Percentiles rank a stretch among this genome's conserved stretches.
phyloP scores from a whole-genome alignment of 1,140 invertebrate genomes.

The Leguminivora glycinivorella region DNA sequence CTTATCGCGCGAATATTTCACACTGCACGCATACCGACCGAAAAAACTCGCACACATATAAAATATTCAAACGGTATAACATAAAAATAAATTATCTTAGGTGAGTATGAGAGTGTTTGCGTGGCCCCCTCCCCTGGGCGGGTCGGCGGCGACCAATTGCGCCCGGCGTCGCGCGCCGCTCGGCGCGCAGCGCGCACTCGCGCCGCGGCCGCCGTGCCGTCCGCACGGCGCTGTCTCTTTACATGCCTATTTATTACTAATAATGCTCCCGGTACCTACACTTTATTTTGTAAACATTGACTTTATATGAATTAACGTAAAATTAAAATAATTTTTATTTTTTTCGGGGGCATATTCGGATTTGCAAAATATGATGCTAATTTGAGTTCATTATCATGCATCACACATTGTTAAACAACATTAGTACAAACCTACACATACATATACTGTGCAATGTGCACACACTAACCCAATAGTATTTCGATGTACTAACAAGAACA shows the following conservation, averaged over 20 bases:
- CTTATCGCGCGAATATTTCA: slow-evolving; percentile 79
- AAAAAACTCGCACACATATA: slow-evolving; percentile 79
- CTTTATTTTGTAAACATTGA: too few species aligned
- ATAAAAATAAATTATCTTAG: slow-evolving; percentile 79
- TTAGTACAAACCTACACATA: too few species aligned
- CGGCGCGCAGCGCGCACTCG: slow-evolving; percentile 42
- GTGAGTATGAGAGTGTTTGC: slow-evolving; percentile 65
- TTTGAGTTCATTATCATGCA: background rate
- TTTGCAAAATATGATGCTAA: background rate
- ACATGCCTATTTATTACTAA: background rate
- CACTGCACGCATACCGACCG: slow-evolving; percentile 72
- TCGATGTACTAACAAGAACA: background rate
- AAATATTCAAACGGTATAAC: slow-evolving; percentile 79
- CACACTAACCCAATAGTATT: background rate
- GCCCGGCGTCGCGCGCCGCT: slow-evolving; percentile 59
- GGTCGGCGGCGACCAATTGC: slow-evolving; percentile 65
- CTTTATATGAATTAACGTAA: too few species aligned
- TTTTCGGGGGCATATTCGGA: background rate
- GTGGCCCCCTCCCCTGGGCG: slow-evolving; percentile 69
- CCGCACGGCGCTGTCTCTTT: background rate
- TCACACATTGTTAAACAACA: background rate
- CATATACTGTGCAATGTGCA: background rate
- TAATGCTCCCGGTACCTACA: background rate
- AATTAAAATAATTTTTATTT: background rate
- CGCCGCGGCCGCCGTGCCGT: slow-evolving; percentile 37